Conservation (phyloP, 1,140 invertebrate genomes). For the Plodia interpunctella region DNA sequence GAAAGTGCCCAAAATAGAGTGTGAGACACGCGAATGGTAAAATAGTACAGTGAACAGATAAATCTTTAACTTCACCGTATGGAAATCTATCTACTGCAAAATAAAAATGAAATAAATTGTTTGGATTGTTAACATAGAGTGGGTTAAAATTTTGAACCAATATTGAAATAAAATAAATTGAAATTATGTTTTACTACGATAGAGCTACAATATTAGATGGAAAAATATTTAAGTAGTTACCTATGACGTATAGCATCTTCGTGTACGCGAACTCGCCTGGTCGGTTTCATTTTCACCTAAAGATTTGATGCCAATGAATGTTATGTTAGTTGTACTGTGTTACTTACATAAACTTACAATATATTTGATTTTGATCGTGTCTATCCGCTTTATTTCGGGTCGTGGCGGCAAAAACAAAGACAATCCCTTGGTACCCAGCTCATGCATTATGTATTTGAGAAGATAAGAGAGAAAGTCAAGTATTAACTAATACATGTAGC, state of each 20-base stretch:
- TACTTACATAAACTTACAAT: conserved; percentile 5
- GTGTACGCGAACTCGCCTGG: conserved; percentile 72
- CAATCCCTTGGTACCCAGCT: conserved; percentile 7
- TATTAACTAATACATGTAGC: conserved; percentile 7
- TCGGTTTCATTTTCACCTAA: conserved; percentile 74
- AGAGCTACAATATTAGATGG: conserved; percentile 50
- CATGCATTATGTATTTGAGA: conserved; percentile 14
- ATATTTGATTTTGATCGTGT: not conserved
- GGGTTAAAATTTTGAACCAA: conserved; percentile 9
- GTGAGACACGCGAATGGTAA: no score
- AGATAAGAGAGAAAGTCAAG: conserved; percentile 8
- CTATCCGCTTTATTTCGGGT: conserved; percentile 14
- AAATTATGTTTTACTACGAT: conserved; percentile 36
- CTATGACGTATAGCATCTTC: conserved; percentile 74
- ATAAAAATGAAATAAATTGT: conserved; percentile 12
- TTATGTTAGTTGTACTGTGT: conserved; percentile 29
- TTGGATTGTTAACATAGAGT: not conserved
- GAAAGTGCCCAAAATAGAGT: no score
- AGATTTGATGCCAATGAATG: conserved; percentile 71
- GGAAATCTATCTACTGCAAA: conserved; percentile 8
- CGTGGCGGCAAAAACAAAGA: conserved; percentile 14
- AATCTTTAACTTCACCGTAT: not conserved
- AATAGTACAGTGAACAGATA: no score
- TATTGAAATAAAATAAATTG: conserved; percentile 8
- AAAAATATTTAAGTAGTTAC: conserved; percentile 55